Evolutionary conservation across 2,888 invertebrate genomes (phyloP).

Genomic region (Rotaria socialis): DNA sequence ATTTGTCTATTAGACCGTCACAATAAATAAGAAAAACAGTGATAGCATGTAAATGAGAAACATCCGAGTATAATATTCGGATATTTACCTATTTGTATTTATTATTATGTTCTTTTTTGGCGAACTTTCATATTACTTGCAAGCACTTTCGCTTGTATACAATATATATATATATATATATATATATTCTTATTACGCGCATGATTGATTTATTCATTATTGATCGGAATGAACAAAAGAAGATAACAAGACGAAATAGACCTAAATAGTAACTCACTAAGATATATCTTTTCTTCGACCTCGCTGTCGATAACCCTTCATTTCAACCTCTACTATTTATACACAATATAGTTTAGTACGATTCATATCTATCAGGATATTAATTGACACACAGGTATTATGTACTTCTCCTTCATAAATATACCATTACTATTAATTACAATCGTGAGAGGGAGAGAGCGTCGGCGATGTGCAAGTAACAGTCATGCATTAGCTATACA

Average conservation of each 20-base stretch:
- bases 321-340: not conserved
- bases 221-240: not conserved
- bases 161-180: not conserved
- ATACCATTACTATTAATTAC: not conserved
- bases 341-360: not conserved
- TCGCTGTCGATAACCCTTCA: not conserved
- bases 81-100: not conserved
- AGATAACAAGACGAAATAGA: not conserved
- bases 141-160: not conserved
- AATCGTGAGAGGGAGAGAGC: not conserved
- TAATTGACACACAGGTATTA: not conserved
- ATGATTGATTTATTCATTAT: slow-evolving; percentile 3
- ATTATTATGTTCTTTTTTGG: not conserved
- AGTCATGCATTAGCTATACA: not conserved
- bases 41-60: not conserved
- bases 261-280: not conserved
- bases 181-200: slow-evolving; percentile 4
- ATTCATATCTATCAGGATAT: slow-evolving; percentile 2
- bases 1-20: not conserved
- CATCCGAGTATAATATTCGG: not conserved
- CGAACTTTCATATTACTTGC: not conserved
- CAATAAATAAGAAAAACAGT: not conserved
- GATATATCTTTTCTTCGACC: not conserved
- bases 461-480: not conserved
- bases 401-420: not conserved